Evolutionary conservation across 2,113 vertebrate species (phyloP), one percentile per base, ranked within the genome.

Genomic region (Dolichotis patagonum): DNA sequence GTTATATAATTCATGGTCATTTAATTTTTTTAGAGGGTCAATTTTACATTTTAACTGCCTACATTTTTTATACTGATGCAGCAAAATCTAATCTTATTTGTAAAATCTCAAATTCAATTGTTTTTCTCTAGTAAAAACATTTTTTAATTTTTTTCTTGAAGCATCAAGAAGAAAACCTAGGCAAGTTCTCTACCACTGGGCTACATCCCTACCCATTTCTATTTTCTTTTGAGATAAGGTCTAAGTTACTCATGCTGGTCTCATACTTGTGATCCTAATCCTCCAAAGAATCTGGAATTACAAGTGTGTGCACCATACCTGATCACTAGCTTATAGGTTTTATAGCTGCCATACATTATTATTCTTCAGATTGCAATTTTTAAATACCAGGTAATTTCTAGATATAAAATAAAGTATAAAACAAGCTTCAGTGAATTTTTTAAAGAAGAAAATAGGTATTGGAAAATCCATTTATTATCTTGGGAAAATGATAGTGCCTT

Each of bases 381-480:
- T 91, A 92, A 95, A 82, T 16, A 52, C 38, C 4, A 32, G 32
- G 30, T 85, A 43, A 88, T 90, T 94, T 95, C 49, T 71, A 80
- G 85, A 41, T 92, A 67, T 22, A 90, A 94, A 93, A 89, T 71
- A 80, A 84, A 13, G 3, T n/a, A 80, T 80, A 85, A 81, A 82
- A n/a, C 10, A 41, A 43, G 2, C 6, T 85, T 82, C 56, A 54
- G 56, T 58, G 12, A 88, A 88, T 77, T 56, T n/a, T 78, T 88
- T 43, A 62, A 78, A 89, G 90, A 90, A 67, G n/a, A 84, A 95
- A 85, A 81, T 56, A 84, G 19, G 95, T 91, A 71, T 69, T 17
- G 10, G 32, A 87, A 86, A 85, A 88, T 62, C 16, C 16, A 81
- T 96, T 97, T 97, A 97, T 97, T 97, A 91, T 82, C 17, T 80